Conservation (phyloP, 1,140 invertebrate species). For the Drosophila sp. region DNA sequence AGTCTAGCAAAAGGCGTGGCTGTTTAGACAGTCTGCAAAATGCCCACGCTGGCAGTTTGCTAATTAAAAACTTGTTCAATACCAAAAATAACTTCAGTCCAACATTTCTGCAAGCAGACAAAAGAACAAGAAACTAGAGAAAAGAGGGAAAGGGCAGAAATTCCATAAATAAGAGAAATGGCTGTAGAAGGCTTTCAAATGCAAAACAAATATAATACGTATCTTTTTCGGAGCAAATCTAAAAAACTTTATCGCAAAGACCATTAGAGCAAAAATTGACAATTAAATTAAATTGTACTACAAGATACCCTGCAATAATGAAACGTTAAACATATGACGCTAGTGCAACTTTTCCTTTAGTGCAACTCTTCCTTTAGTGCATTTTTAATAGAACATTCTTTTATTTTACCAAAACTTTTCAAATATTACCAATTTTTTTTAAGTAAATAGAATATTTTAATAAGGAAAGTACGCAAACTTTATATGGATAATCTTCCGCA, state of each 20-base stretch:
- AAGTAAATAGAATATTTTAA: no score
- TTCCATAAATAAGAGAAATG: not conserved
- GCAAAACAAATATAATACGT: conserved; percentile 25
- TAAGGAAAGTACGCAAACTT: no score
- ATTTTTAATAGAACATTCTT: no score
- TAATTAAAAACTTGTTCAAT: conserved; percentile 59
- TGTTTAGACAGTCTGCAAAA: conserved; percentile 22
- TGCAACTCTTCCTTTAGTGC: no score
- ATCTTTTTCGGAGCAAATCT: not conserved
- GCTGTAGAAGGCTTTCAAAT: conserved; percentile 26
- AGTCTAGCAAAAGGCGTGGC: conserved; percentile 16
- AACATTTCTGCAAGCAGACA: conserved; percentile 31
- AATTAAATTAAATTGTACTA: not conserved
- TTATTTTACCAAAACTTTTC: no score
- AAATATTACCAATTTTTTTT: no score
- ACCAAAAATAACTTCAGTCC: conserved; percentile 27
- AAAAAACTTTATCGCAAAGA: conserved; percentile 21
- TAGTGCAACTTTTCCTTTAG: no score
- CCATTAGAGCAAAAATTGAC: conserved; percentile 11
- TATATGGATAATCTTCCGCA: no score
- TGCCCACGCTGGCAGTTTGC: conserved; percentile 41
- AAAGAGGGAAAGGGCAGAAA: conserved; percentile 2
- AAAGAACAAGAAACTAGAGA: not conserved
- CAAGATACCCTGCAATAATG: not conserved
- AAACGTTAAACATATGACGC: not conserved